Conservation (phyloP, 2,113 vertebrate species). For the Platichthys stellatus region DNA sequence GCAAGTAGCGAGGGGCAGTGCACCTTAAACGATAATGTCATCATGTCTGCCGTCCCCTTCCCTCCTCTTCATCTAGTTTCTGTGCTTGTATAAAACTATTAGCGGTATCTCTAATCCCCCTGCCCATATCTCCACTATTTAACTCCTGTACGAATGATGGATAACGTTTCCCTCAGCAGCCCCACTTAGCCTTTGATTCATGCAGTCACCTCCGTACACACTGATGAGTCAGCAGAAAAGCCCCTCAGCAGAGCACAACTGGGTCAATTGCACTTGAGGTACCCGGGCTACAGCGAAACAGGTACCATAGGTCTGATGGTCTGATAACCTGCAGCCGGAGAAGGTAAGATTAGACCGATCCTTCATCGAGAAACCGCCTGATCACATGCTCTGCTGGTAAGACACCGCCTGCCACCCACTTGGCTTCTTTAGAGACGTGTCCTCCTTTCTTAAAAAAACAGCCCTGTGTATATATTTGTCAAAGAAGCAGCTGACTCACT, state of each 20-base stretch:
- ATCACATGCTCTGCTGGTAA: conserved; percentile 26
- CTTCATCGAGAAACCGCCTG: conserved; percentile 4
- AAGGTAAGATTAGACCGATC: conserved; percentile 53
- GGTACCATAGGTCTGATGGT: conserved; percentile 43
- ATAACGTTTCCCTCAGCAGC: conserved; percentile 56
- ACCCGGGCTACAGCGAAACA: conserved; percentile 5
- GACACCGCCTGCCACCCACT: conserved; percentile 26
- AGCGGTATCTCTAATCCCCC: conserved; percentile 2
- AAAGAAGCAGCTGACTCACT: too few relatives aligned
- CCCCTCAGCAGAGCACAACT: conserved; percentile 28
- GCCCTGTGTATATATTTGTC: neutral
- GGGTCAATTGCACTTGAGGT: conserved; percentile 51
- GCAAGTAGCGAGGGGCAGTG: conserved; percentile 14
- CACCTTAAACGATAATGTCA: too few relatives aligned
- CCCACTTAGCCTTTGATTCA: conserved; percentile 49
- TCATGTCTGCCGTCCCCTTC: neutral
- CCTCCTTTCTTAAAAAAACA: conserved; percentile 12
- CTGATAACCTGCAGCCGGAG: conserved; percentile 39
- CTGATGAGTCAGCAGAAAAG: conserved; percentile 66
- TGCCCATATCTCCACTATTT: conserved; percentile 14
- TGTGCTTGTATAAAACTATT: neutral
- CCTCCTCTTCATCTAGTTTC: neutral
- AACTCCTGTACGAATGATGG: conserved; percentile 50
- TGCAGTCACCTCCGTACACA: conserved; percentile 35
- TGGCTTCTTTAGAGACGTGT: conserved; percentile 15